These are phyloP conservation scores for Burhinus bistriatus DNA, from an alignment of 2,113 vertebrate species.

Conservation along the genomic window DNA sequence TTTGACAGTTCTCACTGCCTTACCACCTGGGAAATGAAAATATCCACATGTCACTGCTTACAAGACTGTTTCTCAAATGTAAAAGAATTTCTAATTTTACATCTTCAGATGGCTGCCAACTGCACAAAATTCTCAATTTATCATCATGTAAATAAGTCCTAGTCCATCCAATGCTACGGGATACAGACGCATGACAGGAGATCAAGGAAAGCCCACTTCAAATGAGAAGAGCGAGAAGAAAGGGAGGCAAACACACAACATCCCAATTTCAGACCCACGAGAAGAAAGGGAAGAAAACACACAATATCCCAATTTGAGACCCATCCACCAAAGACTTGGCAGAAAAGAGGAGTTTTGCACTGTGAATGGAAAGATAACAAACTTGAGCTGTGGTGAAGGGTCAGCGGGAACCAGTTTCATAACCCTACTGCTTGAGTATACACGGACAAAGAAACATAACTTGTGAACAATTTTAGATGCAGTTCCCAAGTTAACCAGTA, in stretches of 20 bases:
- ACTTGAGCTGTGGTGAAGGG: constrained; percentile 69
- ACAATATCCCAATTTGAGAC: not conserved
- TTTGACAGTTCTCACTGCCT: constrained; percentile 14
- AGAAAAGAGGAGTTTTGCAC: constrained; percentile 31
- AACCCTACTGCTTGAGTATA: not conserved
- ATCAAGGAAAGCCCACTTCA: constrained; percentile 11
- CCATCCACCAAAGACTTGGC: constrained; percentile 53
- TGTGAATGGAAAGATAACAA: constrained; percentile 14
- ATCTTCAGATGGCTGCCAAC: not conserved
- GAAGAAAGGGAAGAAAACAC: not conserved
- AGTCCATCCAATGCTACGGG: not conserved
- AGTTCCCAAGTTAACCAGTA: not conserved
- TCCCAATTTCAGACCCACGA: not conserved
- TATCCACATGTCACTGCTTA: not conserved
- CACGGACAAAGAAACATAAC: not conserved
- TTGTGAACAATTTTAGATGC: not conserved
- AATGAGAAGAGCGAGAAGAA: not conserved
- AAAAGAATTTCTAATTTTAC: not conserved
- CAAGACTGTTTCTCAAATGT: not conserved
- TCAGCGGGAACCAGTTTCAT: not conserved
- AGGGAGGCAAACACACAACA: not conserved
- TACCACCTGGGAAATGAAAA: constrained; percentile 7
- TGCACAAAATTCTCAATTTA: not conserved
- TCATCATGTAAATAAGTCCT: not conserved
- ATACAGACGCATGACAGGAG: not conserved